Evolutionary conservation across 2,888 invertebrate genomes (phyloP).

Genomic region (Rhyacophila evoluta): DNA sequence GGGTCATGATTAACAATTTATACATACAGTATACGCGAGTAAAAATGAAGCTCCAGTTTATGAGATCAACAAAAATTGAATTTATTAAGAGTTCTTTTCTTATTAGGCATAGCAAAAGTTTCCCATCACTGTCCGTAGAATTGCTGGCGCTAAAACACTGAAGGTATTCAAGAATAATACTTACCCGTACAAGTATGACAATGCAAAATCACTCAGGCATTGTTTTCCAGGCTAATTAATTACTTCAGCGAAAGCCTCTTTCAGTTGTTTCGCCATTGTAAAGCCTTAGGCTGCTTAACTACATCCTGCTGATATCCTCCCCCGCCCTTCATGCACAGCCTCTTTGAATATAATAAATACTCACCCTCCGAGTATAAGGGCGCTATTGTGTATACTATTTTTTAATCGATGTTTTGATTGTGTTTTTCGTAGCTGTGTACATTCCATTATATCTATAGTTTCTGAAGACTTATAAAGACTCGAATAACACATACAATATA

Average conservation of each 20-base stretch:
- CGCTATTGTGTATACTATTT: conserved; percentile 18
- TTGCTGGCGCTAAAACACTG: neutral
- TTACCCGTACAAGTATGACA: conserved; percentile 25
- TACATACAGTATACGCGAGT: too few species aligned
- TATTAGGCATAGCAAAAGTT: too few species aligned
- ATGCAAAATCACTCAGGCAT: conserved; percentile 44
- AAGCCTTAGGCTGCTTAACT: conserved; percentile 24
- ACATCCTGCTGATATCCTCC: conserved; percentile 22
- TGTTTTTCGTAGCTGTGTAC: conserved; percentile 4
- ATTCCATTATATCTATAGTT: neutral
- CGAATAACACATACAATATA: too few species aligned
- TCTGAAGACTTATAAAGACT: too few species aligned
- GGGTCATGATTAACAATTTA: too few species aligned
- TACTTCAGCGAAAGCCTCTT: conserved; percentile 51
- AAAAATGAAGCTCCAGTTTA: too few species aligned
- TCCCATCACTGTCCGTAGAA: neutral
- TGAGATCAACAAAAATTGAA: too few species aligned
- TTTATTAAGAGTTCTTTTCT: too few species aligned
- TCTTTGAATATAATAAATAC: conserved; percentile 24
- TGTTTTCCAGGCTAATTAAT: conserved; percentile 53
- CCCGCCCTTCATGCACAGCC: conserved; percentile 10
- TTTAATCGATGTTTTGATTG: conserved; percentile 7
- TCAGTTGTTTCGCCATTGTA: conserved; percentile 46
- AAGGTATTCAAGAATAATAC: conserved; percentile 25
- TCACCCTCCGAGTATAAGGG: neutral